Base-by-base conservation (phyloP, 2,113 vertebrate species). In the Eudyptes chrysolophus region DNA sequence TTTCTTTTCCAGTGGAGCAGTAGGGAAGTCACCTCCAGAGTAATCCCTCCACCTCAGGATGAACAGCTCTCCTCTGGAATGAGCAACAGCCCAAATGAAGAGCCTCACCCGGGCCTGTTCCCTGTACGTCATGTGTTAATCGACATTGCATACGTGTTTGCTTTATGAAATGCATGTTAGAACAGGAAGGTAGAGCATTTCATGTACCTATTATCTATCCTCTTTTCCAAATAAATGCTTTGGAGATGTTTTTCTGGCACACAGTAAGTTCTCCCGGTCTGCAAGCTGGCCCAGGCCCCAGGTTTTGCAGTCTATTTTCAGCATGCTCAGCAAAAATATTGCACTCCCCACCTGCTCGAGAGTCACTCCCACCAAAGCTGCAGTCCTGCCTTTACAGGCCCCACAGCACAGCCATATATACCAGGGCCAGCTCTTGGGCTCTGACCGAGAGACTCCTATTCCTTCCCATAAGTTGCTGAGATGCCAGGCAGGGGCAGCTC, bases 171-270 rank as follows among this genome's bases (percentile, higher is more conserved):
- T 77, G 42, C 85, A 3, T 66, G 79, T 86, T 86, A 60, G 60
- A 84, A 96, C 88, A 86, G 32, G 79, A 89, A 49, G 9, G 24
- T 20, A 91, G 54, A 85, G 49, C 11, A 49, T 74, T 97, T 88
- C 8, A 55, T 30, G 20, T 81, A 20, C 36, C 34, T 36, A 16
- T 83, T 90, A 66, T 10, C 36, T 58, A 8, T 49, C 15, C 14
- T 74, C 11, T 85, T 96, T 85, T 85, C 79, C 68, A 92, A 49
- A 84, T 61, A 87, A 86, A 84, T 74, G 34, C 25, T 93, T 90
- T 2, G 1, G 75, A 86, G 21, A 9, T 6, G 2, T 77, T 76
- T 79, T 88, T 46, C 85, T 86, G 62, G 71, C 30, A 86, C 36
- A 26, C 24, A 11, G 34, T 15, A n/a, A 3, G 40, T 79, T 95